These are phyloP conservation scores for Sebastes hopkinsi DNA, from an alignment of 2,797 vertebrate species.

Conservation along the genomic window DNA sequence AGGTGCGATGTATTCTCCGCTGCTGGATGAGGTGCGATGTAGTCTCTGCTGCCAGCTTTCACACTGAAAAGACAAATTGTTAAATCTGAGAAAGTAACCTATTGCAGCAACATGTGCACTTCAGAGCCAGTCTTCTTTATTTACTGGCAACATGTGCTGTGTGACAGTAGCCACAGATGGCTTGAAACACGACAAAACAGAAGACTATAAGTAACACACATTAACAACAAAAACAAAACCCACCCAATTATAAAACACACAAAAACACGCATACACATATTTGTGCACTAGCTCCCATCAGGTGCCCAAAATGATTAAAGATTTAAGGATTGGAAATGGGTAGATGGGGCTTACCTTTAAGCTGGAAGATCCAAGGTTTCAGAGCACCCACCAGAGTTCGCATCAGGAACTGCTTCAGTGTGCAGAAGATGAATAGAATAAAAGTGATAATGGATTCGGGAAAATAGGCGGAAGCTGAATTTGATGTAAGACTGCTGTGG, in stretches of 20 bases:
- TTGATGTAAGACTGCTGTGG: constrained; percentile 61
- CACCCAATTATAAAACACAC: constrained; percentile 8
- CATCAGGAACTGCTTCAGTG: constrained; percentile 37
- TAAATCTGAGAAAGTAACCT: constrained; percentile 9
- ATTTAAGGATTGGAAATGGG: background rate
- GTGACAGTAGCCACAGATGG: constrained; percentile 51
- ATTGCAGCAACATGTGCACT: constrained; percentile 29
- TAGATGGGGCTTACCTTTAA: constrained; percentile 16
- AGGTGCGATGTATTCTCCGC: constrained; percentile 15
- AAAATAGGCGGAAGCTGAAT: constrained; percentile 60
- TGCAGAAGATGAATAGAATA: constrained; percentile 64
- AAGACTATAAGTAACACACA: constrained; percentile 22
- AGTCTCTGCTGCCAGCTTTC: constrained; percentile 16
- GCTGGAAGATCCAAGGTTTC: constrained; percentile 46
- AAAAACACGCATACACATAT: background rate
- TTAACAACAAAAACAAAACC: background rate
- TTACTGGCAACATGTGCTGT: constrained; percentile 40
- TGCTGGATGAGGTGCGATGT: constrained; percentile 22
- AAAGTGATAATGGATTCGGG: constrained; percentile 69
- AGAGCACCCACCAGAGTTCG: constrained; percentile 47
- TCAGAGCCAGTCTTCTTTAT: constrained; percentile 21
- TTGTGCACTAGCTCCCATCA: constrained; percentile 33
- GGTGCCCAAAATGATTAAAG: constrained; percentile 53
- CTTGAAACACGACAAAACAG: constrained; percentile 26
- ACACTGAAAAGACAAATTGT: constrained; percentile 14